phyloP scores from a whole-genome alignment of 2,888 invertebrate species.

The Dexiosoma caninum region DNA sequence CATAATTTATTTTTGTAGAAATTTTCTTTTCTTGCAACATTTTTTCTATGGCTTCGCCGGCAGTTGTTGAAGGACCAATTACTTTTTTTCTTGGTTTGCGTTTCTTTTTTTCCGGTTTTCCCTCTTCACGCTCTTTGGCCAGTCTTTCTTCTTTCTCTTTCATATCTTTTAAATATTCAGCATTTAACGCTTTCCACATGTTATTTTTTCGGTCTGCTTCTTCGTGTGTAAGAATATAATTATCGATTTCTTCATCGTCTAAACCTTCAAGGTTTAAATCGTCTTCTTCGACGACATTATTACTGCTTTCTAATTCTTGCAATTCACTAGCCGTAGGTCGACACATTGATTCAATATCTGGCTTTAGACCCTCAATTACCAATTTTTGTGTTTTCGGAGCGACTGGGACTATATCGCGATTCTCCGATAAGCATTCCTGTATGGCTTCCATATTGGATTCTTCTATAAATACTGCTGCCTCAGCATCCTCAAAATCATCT shows the following conservation, averaged over 20 bases:
- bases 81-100: conserved; percentile 83
- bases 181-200: conserved; percentile 93
- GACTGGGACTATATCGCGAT: conserved; percentile 65
- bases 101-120: conserved; percentile 89
- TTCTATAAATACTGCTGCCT: conserved; percentile 78
- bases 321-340: conserved; percentile 80
- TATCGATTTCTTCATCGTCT: conserved; percentile 94
- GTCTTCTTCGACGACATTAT: conserved; percentile 67
- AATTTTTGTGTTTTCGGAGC: conserved; percentile 63
- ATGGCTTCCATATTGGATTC: conserved; percentile 79
- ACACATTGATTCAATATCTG: conserved; percentile 88
- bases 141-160: conserved; percentile 90
- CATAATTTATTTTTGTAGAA: conserved; percentile 98
- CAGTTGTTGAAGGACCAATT: conserved; percentile 83
- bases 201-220: conserved; percentile 89
- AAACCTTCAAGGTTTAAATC: conserved; percentile 86
- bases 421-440: conserved; percentile 75
- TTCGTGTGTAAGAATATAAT: conserved; percentile 88
- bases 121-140: conserved; percentile 90
- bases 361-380: conserved; percentile 79
- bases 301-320: conserved; percentile 76
- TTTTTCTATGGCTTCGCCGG: conserved; percentile 96
- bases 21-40: conserved; percentile 97
- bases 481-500: conserved; percentile 74
- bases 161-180: conserved; percentile 89